Evolutionary conservation across 2,888 invertebrate species (phyloP).

Genomic region (Odontomyia ornata): DNA sequence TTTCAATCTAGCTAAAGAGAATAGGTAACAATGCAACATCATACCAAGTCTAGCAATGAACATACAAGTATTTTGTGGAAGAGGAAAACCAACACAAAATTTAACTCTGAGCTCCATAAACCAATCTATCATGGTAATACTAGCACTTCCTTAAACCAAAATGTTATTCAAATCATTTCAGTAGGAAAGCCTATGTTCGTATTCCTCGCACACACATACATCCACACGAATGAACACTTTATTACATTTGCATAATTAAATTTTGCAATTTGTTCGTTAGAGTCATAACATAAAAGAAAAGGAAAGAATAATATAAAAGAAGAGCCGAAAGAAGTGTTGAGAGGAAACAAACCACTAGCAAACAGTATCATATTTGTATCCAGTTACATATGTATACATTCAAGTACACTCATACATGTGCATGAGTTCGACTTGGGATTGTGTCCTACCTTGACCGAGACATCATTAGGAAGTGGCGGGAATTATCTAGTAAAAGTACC

Average conservation of each 20-base stretch:
- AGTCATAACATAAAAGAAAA: slow-evolving; percentile 23
- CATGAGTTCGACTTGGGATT: not conserved
- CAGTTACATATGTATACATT: not conserved
- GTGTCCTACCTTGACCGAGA: slow-evolving; percentile 38
- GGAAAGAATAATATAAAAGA: not conserved
- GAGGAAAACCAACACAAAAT: too few species aligned
- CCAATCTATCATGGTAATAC: too few species aligned
- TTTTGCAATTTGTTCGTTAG: slow-evolving; percentile 44
- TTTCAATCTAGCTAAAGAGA: too few species aligned
- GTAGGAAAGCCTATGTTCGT: slow-evolving; percentile 9
- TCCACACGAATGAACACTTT: slow-evolving; percentile 29
- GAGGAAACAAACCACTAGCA: not conserved
- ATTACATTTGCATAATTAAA: slow-evolving; percentile 47
- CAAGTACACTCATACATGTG: not conserved
- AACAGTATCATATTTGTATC: not conserved
- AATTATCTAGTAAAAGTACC: not conserved
- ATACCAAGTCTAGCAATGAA: too few species aligned
- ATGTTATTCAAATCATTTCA: slow-evolving; percentile 1
- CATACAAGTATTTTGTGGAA: too few species aligned
- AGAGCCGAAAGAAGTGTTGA: slow-evolving; percentile 1
- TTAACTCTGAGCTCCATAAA: too few species aligned
- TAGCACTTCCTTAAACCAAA: not conserved
- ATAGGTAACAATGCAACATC: too few species aligned
- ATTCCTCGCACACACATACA: not conserved
- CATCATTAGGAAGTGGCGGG: slow-evolving; percentile 30